Base-by-base conservation (phyloP, 2,797 vertebrate genomes). In the Clarias fuscus region DNA sequence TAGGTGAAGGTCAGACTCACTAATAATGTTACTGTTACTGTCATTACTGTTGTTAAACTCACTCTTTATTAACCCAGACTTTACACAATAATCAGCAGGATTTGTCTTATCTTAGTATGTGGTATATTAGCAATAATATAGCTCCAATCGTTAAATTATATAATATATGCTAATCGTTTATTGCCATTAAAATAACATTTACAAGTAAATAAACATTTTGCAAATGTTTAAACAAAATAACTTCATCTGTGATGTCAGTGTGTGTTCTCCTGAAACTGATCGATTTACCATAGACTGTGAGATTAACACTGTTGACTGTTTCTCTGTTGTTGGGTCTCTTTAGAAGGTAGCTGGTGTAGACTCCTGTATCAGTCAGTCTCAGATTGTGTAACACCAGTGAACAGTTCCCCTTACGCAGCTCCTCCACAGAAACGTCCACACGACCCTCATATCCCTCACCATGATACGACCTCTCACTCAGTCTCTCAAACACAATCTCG, bases 391-490 rank as follows among this genome's bases (percentile, higher is more conserved):
- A 43, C 37, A 72, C 53, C 48, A 76, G 18, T 7, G 73, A 58
- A 30, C 73, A 76, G 73, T 56, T 56, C n/a, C 73, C 15, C 11
- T 53, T n/a, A 24, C 3, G 2, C 37, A 73, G 71, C 20, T 73
- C 8, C 4, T 73, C 37, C 37, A 5, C 33, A 86, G 78, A 78
- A 56, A 86, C 78, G 14, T 86, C 68, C 58, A 73, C 78, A 8
- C 85, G 68, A 30, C 27, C 70, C 18, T 82, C 5, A 40, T 86
- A 86, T 15, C 70, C n/a, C 43, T 58, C 59, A n/a, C 13, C 73
- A 2, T 33, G 33, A 33, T 33, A 33, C 33, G 2, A 33, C 33
- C 2, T 33, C 33, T 33, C 33, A 33, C 33, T 2, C 33, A 33
- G 33, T 33, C 33, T 33, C 33, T 33, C 33, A 33, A 33, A 33